phyloP scores from a whole-genome alignment of 2,113 vertebrate species.

The Malurus alboscapulatus region DNA sequence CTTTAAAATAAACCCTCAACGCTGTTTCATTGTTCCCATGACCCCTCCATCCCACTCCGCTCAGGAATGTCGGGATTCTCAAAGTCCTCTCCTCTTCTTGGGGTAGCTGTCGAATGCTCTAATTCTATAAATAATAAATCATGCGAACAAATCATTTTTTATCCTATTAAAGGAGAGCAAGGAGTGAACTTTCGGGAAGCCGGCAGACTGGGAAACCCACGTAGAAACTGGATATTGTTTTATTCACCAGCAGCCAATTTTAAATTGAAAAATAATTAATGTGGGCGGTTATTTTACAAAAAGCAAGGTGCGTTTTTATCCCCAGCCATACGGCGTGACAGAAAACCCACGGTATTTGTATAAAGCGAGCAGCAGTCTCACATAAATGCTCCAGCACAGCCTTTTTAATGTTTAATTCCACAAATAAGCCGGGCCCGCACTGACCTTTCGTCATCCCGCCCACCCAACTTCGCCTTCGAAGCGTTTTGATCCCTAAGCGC shows the following conservation, averaged over 20 bases:
- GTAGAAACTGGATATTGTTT: not conserved
- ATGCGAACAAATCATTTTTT: fast-evolving
- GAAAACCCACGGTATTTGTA: fast-evolving
- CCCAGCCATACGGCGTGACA: fast-evolving
- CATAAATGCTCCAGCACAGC: fast-evolving
- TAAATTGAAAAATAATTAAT: not conserved
- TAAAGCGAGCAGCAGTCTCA: fast-evolving
- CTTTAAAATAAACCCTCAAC: not conserved
- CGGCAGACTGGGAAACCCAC: not conserved
- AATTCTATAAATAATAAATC: constrained; percentile 5
- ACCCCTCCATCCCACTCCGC: not conserved
- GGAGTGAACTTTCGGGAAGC: not conserved
- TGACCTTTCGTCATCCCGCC: fast-evolving
- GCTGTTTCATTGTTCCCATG: not conserved
- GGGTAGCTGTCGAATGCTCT: fast-evolving
- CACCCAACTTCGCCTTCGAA: not conserved
- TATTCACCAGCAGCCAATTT: fast-evolving
- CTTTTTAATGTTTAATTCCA: fast-evolving
- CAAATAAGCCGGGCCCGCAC: fast-evolving
- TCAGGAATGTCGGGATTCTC: not conserved
- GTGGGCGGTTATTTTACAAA: not conserved
- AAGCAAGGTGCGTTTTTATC: fast-evolving
- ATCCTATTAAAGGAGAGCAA: fast-evolving
- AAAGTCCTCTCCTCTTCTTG: not conserved
- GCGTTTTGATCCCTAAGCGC: not conserved